phyloP scores from a whole-genome alignment of 1,140 invertebrate genomes.

The Onthophagus taurus region DNA sequence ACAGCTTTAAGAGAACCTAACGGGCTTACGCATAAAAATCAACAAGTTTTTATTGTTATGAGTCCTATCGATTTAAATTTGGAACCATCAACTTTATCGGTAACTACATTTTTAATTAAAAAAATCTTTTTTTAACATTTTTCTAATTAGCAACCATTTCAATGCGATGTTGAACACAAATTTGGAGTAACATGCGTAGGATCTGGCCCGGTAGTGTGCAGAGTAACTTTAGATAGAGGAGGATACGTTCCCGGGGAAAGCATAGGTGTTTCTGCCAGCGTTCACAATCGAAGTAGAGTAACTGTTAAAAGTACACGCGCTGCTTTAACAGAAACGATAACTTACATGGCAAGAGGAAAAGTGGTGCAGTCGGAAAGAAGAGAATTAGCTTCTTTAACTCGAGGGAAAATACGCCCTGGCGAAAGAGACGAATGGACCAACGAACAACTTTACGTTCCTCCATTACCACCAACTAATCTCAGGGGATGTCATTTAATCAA shows the following conservation, averaged over 20 bases:
- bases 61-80: conserved; percentile 90
- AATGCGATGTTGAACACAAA: conserved; percentile 82
- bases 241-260: conserved; percentile 91
- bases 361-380: conserved; percentile 78
- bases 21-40: conserved; percentile 87
- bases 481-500: conserved; percentile 89
- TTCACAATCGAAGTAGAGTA: conserved; percentile 78
- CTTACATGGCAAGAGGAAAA: conserved; percentile 80
- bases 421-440: conserved; percentile 79
- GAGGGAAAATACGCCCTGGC: conserved; percentile 75
- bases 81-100: conserved; percentile 77
- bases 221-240: conserved; percentile 78
- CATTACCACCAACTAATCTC: conserved; percentile 90
- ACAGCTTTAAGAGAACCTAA: conserved; percentile 81
- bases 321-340: conserved; percentile 79
- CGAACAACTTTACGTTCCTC: conserved; percentile 87
- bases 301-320: conserved; percentile 65
- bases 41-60: conserved; percentile 95
- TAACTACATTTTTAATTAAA: conserved; percentile 47
- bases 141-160: conserved; percentile 72
- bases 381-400: conserved; percentile 69
- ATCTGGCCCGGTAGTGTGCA: conserved; percentile 70
- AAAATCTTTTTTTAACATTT: neutral
- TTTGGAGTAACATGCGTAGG: conserved; percentile 79
- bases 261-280: conserved; percentile 65